These are phyloP conservation scores for Prochilodus magdalenae DNA, from an alignment of 2,113 vertebrate species.

Conservation along the genomic window DNA sequence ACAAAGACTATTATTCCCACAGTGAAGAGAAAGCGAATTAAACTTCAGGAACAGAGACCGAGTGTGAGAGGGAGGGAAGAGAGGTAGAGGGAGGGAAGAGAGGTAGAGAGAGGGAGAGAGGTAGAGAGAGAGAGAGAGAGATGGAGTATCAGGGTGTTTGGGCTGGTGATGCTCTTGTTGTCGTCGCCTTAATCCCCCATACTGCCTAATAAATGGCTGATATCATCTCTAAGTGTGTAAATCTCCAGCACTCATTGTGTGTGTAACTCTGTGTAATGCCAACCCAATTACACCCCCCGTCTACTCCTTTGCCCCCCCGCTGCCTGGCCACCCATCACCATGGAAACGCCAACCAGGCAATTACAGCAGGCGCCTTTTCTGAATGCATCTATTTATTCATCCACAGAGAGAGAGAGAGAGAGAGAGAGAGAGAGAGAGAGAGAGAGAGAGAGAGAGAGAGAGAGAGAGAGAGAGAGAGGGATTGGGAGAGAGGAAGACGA, in stretches of 20 bases:
- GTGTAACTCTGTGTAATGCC: slow-evolving; percentile 2
- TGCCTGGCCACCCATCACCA: slow-evolving; percentile 9
- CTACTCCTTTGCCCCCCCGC: neutral
- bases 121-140: no score
- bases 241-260: neutral
- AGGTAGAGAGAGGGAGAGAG: no score
- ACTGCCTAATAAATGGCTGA: no score
- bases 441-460: neutral
- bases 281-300: no score
- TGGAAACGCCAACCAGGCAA: slow-evolving; percentile 27
- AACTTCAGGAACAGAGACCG: no score
- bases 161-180: no score
- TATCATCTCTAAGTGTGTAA: neutral
- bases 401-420: neutral
- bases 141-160: no score
- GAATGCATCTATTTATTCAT: slow-evolving; percentile 24
- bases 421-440: neutral
- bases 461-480: neutral
- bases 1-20: no score
- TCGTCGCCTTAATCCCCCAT: no score
- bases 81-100: no score
- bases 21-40: no score
- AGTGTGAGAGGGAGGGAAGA: no score
- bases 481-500: neutral
- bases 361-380: slow-evolving; percentile 18